Percentiles rank a stretch among this genome's conserved stretches.
Evolutionary conservation across 2,888 invertebrate genomes (phyloP).

Genomic region (Lordiphosa fenestrarum): DNA sequence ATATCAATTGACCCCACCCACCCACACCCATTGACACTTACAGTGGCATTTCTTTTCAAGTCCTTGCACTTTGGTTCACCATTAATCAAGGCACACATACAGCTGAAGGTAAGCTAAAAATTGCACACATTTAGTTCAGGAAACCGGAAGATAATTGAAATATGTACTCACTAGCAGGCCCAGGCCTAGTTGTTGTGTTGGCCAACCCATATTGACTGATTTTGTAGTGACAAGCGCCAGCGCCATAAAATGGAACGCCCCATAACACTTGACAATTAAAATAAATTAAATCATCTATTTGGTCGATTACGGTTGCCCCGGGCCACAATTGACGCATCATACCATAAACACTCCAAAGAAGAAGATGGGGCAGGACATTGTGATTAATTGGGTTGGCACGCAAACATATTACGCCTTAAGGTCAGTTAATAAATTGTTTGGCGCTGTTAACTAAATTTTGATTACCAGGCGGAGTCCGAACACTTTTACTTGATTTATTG

Average conservation of each 20-base stretch:
- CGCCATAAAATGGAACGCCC: slow-evolving; percentile 20
- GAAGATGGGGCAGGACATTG: slow-evolving; percentile 35
- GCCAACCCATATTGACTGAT: slow-evolving; percentile 9
- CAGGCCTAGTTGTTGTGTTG: neutral
- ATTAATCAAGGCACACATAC: neutral
- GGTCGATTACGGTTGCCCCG: slow-evolving; percentile 16
- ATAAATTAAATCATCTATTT: slow-evolving; percentile 41
- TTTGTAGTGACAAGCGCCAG: neutral
- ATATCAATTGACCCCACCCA: neutral
- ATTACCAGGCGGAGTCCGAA: slow-evolving; percentile 40
- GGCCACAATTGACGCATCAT: slow-evolving; percentile 14
- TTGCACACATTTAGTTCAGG: neutral
- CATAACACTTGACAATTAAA: slow-evolving; percentile 53
- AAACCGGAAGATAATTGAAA: neutral
- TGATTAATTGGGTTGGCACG: slow-evolving; percentile 68
- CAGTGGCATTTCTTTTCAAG: slow-evolving; percentile 40
- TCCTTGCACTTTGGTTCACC: slow-evolving; percentile 32
- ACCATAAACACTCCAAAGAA: neutral
- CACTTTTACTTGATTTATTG: slow-evolving; percentile 72
- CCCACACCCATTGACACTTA: slow-evolving; percentile 29
- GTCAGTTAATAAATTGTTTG: slow-evolving; percentile 70
- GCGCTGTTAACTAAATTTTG: slow-evolving; percentile 72
- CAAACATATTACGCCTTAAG: slow-evolving; percentile 42
- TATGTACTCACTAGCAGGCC: neutral
- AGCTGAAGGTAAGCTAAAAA: slow-evolving; percentile 20